These are phyloP conservation scores for Lota lota DNA, from an alignment of 2,113 vertebrate genomes.

Conservation along the genomic window DNA sequence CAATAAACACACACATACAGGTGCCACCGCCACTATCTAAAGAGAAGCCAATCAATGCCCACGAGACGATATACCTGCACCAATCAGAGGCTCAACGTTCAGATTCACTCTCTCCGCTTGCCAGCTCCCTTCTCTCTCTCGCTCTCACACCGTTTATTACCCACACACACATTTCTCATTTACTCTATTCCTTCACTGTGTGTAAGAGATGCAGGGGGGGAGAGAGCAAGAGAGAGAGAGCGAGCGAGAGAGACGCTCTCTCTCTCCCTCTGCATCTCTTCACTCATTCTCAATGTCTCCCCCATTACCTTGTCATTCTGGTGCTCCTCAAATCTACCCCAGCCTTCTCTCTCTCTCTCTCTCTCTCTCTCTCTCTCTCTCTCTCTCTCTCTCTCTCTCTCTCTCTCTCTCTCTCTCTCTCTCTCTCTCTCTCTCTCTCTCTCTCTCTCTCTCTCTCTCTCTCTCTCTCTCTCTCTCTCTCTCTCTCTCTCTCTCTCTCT, in stretches of 20 bases:
- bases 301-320: too few species aligned
- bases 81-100: constrained; percentile 49
- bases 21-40: constrained; percentile 59
- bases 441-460: too few species aligned
- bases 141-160: constrained; percentile 24
- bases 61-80: constrained; percentile 54
- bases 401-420: not conserved
- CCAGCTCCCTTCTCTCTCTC: constrained; percentile 12
- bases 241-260: not conserved
- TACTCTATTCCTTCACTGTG: constrained; percentile 1
- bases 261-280: not conserved
- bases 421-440: too few species aligned
- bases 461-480: too few species aligned
- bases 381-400: not conserved
- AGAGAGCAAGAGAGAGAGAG: not conserved
- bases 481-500: too few species aligned
- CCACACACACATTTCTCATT: constrained; percentile 16
- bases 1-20: constrained; percentile 62
- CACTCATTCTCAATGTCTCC: not conserved
- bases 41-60: constrained; percentile 58
- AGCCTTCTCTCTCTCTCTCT: not conserved
- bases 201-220: constrained; percentile 1
- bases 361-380: not conserved
- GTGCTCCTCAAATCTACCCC: too few species aligned
- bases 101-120: constrained; percentile 14